Base-by-base conservation (phyloP, 1,140 invertebrate species). In the Notospermus geniculatus region DNA sequence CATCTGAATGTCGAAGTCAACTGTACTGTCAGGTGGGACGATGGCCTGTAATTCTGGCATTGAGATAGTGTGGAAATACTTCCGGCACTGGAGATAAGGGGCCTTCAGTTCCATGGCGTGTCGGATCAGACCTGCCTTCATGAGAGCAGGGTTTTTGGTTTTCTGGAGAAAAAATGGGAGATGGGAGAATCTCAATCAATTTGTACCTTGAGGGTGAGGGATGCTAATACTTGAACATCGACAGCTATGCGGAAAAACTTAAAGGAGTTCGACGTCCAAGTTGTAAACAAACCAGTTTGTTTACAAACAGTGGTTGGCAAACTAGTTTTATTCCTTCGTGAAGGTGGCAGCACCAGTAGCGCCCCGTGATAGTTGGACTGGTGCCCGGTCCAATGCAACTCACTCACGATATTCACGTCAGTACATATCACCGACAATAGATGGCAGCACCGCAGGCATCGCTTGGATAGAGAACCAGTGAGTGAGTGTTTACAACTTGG, bases 61-160 rank as follows among this genome's bases (percentile, higher is more conserved):
- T 1, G 78, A 75, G 17, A 79, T 66, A 45, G 72, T 74, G 68
- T 81, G 79, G 70, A 81, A 81, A 56, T 71, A 76, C 53, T 76
- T 78, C 46, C 72, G 70, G 62, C 79, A 81, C 62, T 81, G 79
- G n/a, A 81, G 58, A 55, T 79, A 80, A 1, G 75, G 73, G 7
- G 78, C 75, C 50, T 73, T 72, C 17, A 71, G 62, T 46, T 76
- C 68, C 23, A 63, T 71, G 7, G 78, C 78, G 54, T 68, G 59
- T 17, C 67, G 67, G 1, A 81, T 70, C 43, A 78, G 63, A 22
- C 72, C 70, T 11, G 69, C 67, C 29, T 74, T 65, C 59, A 80
- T 76, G 63, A 78, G 41, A 39, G 67, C 68, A 45, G 78, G 78
- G 19, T 77, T 75, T 55, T 68, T 57, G 17, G 73, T 72, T 43